Evolutionary conservation across 2,113 vertebrate species (phyloP), one percentile per base, ranked within the genome.

Genomic region (Procapra przewalskii): DNA sequence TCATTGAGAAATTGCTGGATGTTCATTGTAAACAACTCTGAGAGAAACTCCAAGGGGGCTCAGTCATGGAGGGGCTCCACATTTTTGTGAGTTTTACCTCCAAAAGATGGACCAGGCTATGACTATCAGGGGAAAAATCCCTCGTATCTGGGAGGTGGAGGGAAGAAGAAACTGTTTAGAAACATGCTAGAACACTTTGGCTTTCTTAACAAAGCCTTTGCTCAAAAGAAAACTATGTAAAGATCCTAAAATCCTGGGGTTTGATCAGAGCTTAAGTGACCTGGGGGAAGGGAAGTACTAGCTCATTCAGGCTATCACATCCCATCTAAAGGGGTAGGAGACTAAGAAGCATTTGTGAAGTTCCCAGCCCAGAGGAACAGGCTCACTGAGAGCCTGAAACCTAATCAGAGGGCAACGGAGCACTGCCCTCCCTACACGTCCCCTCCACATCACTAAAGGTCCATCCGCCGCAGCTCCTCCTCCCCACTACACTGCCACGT

Each of bases 341-440:
- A 9, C 1, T 16, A n/a, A 80, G 52, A 91, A 80, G 21, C 3
- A n/a, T 3, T 50, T 29, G 7, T 33, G 31, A 94, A 57, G 31
- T 23, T 54, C 36, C 29, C 1, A 5, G 45, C 16, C 17, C 21
- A 50, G 48, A 36, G 15, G 14, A 77, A 48, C 9, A 77, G 62
- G 8, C 80, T 83, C 54, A 25, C 11, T n/a, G 15, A 80, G 12
- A 45, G 8, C 27, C 17, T 6, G 21, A 75, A 25, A 25, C 23
- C 21, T 54, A 25, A 25, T 23, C n/a, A 43, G 1, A 43, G 75
- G 36, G 36, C 52, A 5, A 1, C 3, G 48, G 54, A 7, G 14
- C n/a, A 2, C 5, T 12, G 55, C 17, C 79, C 36, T 16, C 31
- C 23, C 4, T 12, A 5, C 0, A 0, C 23, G 14, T 17, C 6